Base-by-base conservation (phyloP, 2,888 invertebrate genomes). In the Drosophila antonietae region DNA sequence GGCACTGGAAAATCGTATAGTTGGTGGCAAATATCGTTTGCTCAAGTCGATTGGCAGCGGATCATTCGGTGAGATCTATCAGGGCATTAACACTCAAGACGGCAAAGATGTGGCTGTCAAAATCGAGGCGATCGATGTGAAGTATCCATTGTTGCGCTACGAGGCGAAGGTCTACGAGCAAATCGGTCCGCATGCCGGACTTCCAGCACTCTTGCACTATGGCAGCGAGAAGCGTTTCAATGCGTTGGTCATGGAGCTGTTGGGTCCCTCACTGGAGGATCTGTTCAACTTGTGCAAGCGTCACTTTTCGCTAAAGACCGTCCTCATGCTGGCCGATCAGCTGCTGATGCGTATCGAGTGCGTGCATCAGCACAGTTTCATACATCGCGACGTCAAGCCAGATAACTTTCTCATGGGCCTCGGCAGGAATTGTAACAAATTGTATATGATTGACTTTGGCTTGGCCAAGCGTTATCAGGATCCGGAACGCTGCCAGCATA, bases 391-490 rank as follows among this genome's bases (percentile, higher is more conserved):
- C 93, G 97, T 98, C 83, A 98, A 98, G 93, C 97, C 97, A 43
- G 98, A 98, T 93, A 99, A 98, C 94, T 98, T 99, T 94, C 95
- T 99, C 68, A 99, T 99, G 98, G 98, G 98, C 85, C 97, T 98
- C 92, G 98, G 98, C 63, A 96, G 97, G 84, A 98, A 98, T 91
- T 97, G 97, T 94, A 98, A 98, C 94, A 98, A 98, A 94, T 95
- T 99, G 73, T 99, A 98, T 94, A 95, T 99, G 93, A 99, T 99
- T 92, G 99, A 99, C 94, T 99, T 98, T 93, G 99, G 99, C 41
- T 94, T 99, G 93, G 99, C 99, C 81, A 99, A 99, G 94, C 99
- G 99, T 94, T 99, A 95, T 94, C 95, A 98, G 71, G 99, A 99
- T 93, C 95, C 96, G 83, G 96, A 98, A 90, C 96, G 98, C 64